phyloP scores from a whole-genome alignment of 2,113 vertebrate species.

The Lepidothrix coronata region DNA sequence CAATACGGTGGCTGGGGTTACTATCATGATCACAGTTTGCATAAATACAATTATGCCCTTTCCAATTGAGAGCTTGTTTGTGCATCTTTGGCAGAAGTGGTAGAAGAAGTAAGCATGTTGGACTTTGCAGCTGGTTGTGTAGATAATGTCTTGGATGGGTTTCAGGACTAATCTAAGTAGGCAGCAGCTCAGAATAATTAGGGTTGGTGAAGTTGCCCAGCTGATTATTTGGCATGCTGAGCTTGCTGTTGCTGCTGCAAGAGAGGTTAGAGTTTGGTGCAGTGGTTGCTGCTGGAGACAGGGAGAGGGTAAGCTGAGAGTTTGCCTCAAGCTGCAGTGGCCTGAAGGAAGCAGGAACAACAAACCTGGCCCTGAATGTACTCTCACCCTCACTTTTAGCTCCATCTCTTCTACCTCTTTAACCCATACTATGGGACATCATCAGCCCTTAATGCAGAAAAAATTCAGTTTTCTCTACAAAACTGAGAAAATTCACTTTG shows the following conservation, averaged over 20 bases:
- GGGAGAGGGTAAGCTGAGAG: not conserved
- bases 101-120: not conserved
- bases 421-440: not conserved
- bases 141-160: not conserved
- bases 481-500: not conserved
- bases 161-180: slow-evolving; percentile 16
- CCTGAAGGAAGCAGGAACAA: not conserved
- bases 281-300: not conserved
- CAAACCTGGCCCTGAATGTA: not conserved
- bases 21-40: not conserved
- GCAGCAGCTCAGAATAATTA: slow-evolving; percentile 37
- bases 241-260: not conserved
- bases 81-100: not conserved
- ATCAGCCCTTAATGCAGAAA: not conserved
- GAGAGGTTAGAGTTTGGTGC: not conserved
- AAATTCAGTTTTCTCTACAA: not conserved
- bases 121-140: not conserved
- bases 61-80: not conserved
- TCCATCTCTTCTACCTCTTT: not conserved
- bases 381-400: not conserved
- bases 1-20: not conserved
- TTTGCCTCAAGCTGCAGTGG: not conserved
- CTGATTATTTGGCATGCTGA: slow-evolving; percentile 20
- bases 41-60: not conserved
- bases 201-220: not conserved